Percentiles rank a stretch among this genome's conserved stretches.
These are phyloP conservation scores for Tryphoninae sp. DNA, from an alignment of 2,888 invertebrate species.

Conservation along the genomic window DNA sequence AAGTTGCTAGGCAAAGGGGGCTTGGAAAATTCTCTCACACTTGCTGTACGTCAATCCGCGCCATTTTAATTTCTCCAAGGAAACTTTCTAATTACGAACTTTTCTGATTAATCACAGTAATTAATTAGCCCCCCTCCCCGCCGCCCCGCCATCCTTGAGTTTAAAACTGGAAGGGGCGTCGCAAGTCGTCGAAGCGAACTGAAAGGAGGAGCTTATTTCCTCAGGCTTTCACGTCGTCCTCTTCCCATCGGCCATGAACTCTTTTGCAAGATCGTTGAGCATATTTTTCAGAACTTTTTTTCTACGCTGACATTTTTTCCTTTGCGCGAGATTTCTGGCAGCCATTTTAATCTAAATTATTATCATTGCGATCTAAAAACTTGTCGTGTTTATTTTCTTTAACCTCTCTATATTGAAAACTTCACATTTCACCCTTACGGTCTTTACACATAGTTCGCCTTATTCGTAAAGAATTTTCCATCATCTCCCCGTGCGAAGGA, in stretches of 20 bases:
- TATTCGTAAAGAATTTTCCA: too few relatives aligned
- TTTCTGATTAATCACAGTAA: slow-evolving; percentile 85
- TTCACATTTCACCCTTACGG: too few relatives aligned
- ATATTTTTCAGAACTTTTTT: not conserved
- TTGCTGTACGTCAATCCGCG: slow-evolving; percentile 71
- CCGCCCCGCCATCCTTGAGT: slow-evolving; percentile 27
- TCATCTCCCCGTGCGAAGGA: too few relatives aligned
- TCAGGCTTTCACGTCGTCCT: slow-evolving; percentile 45
- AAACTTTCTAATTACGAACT: slow-evolving; percentile 85
- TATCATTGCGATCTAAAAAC: too few relatives aligned
- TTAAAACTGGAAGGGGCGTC: slow-evolving; percentile 17
- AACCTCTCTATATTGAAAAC: too few relatives aligned
- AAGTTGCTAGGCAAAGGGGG: slow-evolving; percentile 29
- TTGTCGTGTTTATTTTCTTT: too few relatives aligned
- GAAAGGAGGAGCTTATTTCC: slow-evolving; percentile 60
- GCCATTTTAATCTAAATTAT: too few relatives aligned
- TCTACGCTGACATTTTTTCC: not conserved
- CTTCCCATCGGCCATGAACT: not conserved
- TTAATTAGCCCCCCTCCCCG: slow-evolving; percentile 81
- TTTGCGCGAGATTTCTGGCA: not conserved
- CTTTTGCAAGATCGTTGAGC: slow-evolving; percentile 20
- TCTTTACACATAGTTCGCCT: too few relatives aligned
- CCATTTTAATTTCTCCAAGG: slow-evolving; percentile 82
- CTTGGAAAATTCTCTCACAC: slow-evolving; percentile 48
- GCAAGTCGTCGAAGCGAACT: slow-evolving; percentile 29